Base-by-base conservation (phyloP, 2,797 vertebrate species). In the Anguilla pacifica region DNA sequence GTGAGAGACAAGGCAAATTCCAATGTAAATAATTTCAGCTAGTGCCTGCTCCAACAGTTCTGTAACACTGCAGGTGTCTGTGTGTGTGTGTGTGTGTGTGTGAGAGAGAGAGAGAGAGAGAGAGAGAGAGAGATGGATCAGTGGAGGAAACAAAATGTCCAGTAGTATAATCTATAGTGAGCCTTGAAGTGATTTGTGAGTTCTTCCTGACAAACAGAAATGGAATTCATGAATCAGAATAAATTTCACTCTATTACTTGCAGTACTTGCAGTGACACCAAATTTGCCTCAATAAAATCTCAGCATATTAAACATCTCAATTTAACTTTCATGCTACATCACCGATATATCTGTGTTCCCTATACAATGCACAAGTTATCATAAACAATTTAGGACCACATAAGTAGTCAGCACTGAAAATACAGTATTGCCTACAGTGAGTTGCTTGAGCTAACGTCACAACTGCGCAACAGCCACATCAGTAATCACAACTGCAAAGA, bases 21-120 rank as follows among this genome's bases (percentile, higher is more conserved):
- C 39, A 81, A 46, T 81, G 39, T 82, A 82, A 82, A 51, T 25
- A 4, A 35, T 51, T 10, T 59, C 19, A 82, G 15, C 46, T 10
- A 51, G 22, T 82, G 6, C 22, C 79, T 51, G 6, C 43, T 51
- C 17, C 43, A 43, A 81, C 5, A 22, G 64, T 28, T 86, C 46
- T 79, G 85, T 82, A 31, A 7, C 9, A 19, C 53, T 51, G 31
- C 55, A 46, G 53, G 86, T 85, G 35, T 17, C 6, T 61, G 61
- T 79, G 79, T 72, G 6, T 51, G 61, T 79, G 67, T 77, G 85
- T 87, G 82, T 61, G 22, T 86, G 13, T 79, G 61, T n/a, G 22
- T 6, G 9, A 11, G 35, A 25, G 85, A 43, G 39, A 4, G 25
- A 49, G 59, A 85, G 10, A 13, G 0, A 13, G 35, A 1, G 17